Conservation (phyloP, 2,797 vertebrate genomes). For the Myotis findleyi region DNA sequence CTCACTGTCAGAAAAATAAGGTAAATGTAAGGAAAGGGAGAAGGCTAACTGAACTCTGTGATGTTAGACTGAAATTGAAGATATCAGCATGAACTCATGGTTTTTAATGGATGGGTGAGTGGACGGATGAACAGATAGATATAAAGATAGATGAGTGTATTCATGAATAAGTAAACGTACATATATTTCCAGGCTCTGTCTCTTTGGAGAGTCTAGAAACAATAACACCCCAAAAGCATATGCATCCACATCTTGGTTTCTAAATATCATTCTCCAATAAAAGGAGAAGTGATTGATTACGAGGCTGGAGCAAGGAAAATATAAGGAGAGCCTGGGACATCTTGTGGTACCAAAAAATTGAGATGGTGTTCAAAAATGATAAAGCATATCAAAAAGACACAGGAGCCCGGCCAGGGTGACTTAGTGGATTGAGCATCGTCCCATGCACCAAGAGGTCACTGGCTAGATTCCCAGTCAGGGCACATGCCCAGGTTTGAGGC, state of each 20-base stretch:
- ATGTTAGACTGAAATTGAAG: background rate
- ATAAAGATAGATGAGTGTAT: background rate
- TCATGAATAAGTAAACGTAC: background rate
- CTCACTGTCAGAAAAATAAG: background rate
- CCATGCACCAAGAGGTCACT: no score
- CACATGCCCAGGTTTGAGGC: no score
- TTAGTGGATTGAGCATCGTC: no score
- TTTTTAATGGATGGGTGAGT: background rate
- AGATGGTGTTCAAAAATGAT: background rate
- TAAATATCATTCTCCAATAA: conserved; percentile 11
- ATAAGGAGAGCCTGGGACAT: background rate
- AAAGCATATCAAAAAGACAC: background rate
- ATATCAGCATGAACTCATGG: background rate
- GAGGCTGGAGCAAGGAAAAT: background rate
- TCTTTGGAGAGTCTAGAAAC: background rate
- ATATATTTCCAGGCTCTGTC: background rate
- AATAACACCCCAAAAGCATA: background rate
- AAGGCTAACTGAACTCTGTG: background rate
- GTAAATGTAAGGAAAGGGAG: background rate
- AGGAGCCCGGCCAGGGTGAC: background rate
- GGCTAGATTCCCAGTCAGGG: no score
- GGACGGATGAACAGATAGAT: background rate
- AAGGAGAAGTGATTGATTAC: background rate
- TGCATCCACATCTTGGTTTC: background rate
- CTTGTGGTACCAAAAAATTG: background rate